phyloP scores from a whole-genome alignment of 2,888 invertebrate genomes.

The Zele albiditarsus region DNA sequence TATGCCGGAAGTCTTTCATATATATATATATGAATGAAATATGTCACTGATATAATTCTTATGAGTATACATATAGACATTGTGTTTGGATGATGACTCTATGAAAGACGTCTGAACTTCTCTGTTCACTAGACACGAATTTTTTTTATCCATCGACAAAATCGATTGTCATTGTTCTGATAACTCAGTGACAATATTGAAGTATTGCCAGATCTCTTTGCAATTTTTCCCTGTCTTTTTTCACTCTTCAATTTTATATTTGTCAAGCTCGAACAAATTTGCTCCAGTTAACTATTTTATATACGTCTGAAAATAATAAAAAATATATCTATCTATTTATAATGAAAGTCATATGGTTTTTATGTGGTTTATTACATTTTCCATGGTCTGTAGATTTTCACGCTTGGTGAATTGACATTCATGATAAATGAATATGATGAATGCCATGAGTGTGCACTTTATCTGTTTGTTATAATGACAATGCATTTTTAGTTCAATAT shows the following conservation, averaged over 20 bases:
- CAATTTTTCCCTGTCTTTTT: neutral
- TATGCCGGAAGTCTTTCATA: no score
- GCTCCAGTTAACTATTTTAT: neutral
- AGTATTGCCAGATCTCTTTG: neutral
- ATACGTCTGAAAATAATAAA: neutral
- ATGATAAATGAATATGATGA: constrained; percentile 26
- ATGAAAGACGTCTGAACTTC: neutral
- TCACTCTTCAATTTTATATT: neutral
- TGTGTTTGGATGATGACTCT: no score
- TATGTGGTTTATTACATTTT: constrained; percentile 7
- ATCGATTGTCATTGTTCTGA: constrained; percentile 13
- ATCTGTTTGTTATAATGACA: constrained; percentile 9
- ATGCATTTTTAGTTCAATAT: neutral
- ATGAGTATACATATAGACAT: no score
- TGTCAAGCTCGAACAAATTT: neutral
- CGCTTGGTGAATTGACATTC: constrained; percentile 2
- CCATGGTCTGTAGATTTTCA: constrained; percentile 6
- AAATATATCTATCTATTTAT: neutral
- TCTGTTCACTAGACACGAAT: neutral
- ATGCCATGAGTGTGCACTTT: neutral
- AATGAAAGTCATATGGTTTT: neutral
- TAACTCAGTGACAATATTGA: neutral
- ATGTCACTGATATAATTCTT: no score
- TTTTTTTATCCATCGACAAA: neutral
- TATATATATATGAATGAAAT: no score